Evolutionary conservation across 2,113 vertebrate genomes (phyloP).

Genomic region (Microcebus jonahi): DNA sequence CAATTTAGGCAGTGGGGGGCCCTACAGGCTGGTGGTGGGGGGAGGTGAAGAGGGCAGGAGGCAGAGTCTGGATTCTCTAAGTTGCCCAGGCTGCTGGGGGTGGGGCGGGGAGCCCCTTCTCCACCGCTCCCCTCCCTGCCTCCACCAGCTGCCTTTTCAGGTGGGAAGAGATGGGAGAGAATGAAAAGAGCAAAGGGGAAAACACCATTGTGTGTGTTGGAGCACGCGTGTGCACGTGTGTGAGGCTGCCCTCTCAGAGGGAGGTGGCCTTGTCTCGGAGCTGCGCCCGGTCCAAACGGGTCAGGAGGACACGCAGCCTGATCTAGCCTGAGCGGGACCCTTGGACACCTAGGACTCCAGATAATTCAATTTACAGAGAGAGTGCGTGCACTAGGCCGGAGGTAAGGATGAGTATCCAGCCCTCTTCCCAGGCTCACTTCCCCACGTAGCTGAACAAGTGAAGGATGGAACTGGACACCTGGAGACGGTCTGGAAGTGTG

Average conservation of each 20-base stretch:
- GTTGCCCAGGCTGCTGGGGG: background rate
- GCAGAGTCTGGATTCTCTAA: background rate
- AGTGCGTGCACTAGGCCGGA: background rate
- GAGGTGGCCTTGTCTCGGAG: background rate
- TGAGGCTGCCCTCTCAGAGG: background rate
- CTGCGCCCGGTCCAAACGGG: background rate
- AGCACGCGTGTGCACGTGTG: background rate
- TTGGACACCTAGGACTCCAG: background rate
- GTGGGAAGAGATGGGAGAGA: background rate
- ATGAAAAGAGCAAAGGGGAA: background rate
- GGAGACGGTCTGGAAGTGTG: background rate
- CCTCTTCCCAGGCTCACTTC: background rate
- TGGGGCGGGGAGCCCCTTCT: background rate
- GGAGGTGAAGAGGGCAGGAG: background rate
- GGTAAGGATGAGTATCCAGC: background rate
- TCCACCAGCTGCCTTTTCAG: background rate
- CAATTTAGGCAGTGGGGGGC: slow-evolving; percentile 43
- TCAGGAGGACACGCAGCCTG: background rate
- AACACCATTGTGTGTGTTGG: background rate
- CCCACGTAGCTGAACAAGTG: background rate
- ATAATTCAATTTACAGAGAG: background rate
- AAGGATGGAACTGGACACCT: background rate
- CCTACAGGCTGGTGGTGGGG: background rate
- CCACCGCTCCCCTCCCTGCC: background rate
- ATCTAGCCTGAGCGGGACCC: background rate